phyloP scores from a whole-genome alignment of 2,797 vertebrate species.

The Limosa lapponica region DNA sequence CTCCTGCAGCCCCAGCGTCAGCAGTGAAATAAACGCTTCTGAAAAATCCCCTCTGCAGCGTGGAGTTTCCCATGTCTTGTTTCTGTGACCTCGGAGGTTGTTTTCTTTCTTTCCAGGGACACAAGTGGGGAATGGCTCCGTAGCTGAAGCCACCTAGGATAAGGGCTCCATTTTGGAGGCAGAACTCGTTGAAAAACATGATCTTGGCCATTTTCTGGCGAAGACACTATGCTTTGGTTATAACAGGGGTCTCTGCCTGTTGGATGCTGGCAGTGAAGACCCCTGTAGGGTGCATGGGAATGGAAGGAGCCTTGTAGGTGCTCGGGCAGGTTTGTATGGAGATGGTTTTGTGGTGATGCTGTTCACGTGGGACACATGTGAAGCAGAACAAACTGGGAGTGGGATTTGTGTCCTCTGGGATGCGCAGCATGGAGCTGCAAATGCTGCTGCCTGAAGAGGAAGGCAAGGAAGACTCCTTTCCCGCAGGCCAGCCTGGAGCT shows the following conservation, averaged over 20 bases:
- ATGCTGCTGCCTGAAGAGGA: fast-evolving
- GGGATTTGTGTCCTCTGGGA: too few species aligned
- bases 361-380: fast-evolving
- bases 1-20: constrained; percentile 36
- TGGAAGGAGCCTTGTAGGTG: background rate
- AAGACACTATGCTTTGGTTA: too few species aligned
- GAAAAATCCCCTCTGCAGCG: background rate
- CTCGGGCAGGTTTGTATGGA: fast-evolving
- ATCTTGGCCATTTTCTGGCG: background rate
- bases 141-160: background rate
- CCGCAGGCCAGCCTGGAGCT: fast-evolving
- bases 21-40: constrained; percentile 75
- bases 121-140: background rate
- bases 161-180: background rate
- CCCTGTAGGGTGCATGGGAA: fast-evolving
- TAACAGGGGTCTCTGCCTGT: background rate
- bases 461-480: fast-evolving
- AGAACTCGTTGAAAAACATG: background rate
- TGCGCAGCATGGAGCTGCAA: fast-evolving
- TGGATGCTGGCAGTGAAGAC: background rate
- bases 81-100: background rate
- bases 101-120: background rate
- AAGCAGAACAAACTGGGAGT: background rate
- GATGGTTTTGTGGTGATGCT: fast-evolving
- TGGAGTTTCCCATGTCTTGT: background rate